These are phyloP conservation scores for Tetragonula carbonaria DNA, from an alignment of 2,888 invertebrate genomes.

Conservation along the genomic window DNA sequence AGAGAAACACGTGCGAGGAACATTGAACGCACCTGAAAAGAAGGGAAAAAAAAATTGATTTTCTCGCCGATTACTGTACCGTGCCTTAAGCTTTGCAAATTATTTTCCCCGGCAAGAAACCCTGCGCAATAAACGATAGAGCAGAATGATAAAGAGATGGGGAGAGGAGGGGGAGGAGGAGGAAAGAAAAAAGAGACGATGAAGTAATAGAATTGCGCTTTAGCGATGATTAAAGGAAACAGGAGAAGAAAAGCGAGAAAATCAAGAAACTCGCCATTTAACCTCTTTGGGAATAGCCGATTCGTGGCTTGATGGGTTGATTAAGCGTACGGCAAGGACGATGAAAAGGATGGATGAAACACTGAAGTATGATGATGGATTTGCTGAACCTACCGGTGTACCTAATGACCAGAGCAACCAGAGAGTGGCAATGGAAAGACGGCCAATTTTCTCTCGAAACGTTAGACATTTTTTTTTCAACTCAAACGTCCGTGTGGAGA, in stretches of 20 bases:
- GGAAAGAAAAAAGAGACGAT: constrained; percentile 8
- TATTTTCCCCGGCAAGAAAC: not conserved
- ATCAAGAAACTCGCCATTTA: constrained; percentile 29
- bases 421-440: not conserved
- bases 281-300: constrained; percentile 46
- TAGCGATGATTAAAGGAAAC: constrained; percentile 19
- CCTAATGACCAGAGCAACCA: constrained; percentile 10
- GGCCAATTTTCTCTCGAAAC: not conserved
- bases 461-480: not conserved
- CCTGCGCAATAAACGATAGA: constrained; percentile 12
- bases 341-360: constrained; percentile 37
- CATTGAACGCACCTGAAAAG: not conserved
- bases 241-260: constrained; percentile 14
- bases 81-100: not conserved
- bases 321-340: constrained; percentile 49
- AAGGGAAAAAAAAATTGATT: not conserved
- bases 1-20: not conserved
- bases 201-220: constrained; percentile 39
- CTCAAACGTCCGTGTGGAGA: not conserved
- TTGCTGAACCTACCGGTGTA: constrained; percentile 19
- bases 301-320: constrained; percentile 54
- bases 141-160: not conserved
- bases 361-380: constrained; percentile 47
- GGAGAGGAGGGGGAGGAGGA: too few species aligned
- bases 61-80: not conserved